A percentile compares a stretch with the other conserved stretches of the same genome.
These are phyloP conservation scores for Agrochola litura DNA, from an alignment of 2,888 invertebrate genomes.

Conservation along the genomic window DNA sequence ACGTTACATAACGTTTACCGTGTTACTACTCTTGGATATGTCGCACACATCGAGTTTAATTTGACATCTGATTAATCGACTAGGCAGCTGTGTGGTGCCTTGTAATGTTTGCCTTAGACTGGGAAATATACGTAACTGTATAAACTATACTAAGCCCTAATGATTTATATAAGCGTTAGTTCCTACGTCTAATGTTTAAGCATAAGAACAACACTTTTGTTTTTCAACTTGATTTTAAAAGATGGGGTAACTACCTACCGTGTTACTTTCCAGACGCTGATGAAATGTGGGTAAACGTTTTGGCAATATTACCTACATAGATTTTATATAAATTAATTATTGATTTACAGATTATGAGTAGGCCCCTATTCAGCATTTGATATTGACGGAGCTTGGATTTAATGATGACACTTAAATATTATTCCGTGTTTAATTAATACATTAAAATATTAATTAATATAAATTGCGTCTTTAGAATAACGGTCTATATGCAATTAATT, in stretches of 20 bases:
- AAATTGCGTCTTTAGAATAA: not conserved
- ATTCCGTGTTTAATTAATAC: not conserved
- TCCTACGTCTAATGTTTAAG: not conserved
- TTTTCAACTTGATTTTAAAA: not conserved
- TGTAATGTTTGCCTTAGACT: not conserved
- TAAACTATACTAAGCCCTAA: not conserved
- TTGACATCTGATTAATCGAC: constrained; percentile 37
- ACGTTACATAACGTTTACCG: constrained; percentile 56
- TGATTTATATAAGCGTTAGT: not conserved
- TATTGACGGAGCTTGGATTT: not conserved
- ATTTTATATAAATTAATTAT: not conserved
- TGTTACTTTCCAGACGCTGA: not conserved
- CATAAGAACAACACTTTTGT: not conserved
- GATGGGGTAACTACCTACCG: not conserved
- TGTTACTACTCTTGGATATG: constrained; percentile 55
- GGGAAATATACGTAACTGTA: not conserved
- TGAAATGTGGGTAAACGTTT: not conserved
- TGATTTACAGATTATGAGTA: not conserved
- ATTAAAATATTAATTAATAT: not conserved
- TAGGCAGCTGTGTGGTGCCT: not conserved
- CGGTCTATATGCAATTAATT: not conserved
- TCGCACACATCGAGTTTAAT: constrained; percentile 18
- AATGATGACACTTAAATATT: not conserved
- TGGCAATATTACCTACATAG: no score
- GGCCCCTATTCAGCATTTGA: not conserved